Base-by-base conservation (phyloP, 2,797 vertebrate species). In the Lagocephalus sceleratus region DNA sequence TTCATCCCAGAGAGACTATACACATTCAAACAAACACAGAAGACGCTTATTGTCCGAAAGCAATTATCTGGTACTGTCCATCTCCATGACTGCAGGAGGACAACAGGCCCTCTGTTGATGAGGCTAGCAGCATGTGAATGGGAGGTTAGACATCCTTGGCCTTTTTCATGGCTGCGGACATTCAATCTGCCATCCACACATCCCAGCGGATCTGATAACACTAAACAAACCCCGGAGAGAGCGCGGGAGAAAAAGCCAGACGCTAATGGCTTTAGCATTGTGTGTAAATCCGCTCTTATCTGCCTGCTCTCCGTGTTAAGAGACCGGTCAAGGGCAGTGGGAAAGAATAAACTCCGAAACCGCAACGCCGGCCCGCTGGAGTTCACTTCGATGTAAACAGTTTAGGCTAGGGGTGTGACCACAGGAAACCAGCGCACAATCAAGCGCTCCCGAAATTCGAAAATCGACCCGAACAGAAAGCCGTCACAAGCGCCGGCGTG, bases 251-350 rank as follows among this genome's bases (percentile, higher is more conserved):
- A 62, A 76, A 76, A 75, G 72, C 72, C 63, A 67, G 79, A 84
- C 80, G 63, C 82, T 89, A 89, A 88, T 89, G 87, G 87, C 80
- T 81, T 79, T 63, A 60, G 76, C 71, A 86, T 89, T 88, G 87
- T 89, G 87, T 88, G 87, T 86, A 88, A 89, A 89, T 88, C 84
- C 81, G 73, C 71, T 75, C 79, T 87, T 89, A 88, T 89, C 87
- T 76, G 73, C 67, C 80, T 63, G 75, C 73, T 83, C 81, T 83
- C 76, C 71, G 72, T 79, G 82, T 85, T 86, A 84, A 85, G 82
- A 88, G 83, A 80, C 72, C 75, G 79, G 80, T 86, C 81, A 88
- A 89, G 86, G 86, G 83, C 83, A 85, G 71, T 39, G 64, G 68
- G 70, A 73, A 66, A 76, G 79, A 81, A 80, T 68, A 66, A 78